These are phyloP conservation scores for Dryobota labecula DNA, from an alignment of 2,888 invertebrate species.

Conservation along the genomic window DNA sequence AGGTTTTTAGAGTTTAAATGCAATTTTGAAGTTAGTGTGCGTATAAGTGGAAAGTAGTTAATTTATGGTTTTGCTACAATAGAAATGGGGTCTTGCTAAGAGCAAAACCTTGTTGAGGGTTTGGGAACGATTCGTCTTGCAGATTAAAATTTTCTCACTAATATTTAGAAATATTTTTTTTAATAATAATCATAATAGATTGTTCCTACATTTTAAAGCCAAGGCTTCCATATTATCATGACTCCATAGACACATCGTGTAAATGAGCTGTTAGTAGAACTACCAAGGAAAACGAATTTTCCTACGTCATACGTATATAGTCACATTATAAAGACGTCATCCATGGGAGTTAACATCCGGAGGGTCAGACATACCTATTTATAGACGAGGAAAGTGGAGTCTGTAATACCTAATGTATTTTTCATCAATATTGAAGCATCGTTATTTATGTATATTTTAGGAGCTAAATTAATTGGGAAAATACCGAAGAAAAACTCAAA, in stretches of 20 bases:
- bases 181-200: neutral
- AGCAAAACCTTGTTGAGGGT: constrained; percentile 18
- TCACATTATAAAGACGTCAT: constrained; percentile 1
- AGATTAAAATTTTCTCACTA: constrained; percentile 3
- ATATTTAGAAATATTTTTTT: no score
- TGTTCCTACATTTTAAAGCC: neutral
- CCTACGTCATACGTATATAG: no score
- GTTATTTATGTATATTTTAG: constrained; percentile 39
- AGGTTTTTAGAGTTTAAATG: constrained; percentile 53
- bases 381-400: constrained; percentile 23
- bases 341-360: constrained; percentile 1
- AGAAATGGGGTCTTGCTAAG: constrained; percentile 10
- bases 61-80: constrained; percentile 25
- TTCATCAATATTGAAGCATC: constrained; percentile 39
- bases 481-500: constrained; percentile 4
- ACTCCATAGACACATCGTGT: neutral
- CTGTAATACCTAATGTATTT: constrained; percentile 30
- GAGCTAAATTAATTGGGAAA: constrained; percentile 20
- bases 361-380: constrained; percentile 8
- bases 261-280: no score
- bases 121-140: neutral
- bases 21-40: constrained; percentile 37
- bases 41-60: constrained; percentile 20
- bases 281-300: neutral
- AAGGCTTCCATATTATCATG: no score